Evolutionary conservation across 2,888 invertebrate species (phyloP), one percentile per base, ranked within the genome.

Genomic region (Neocrepidodera transversa): DNA sequence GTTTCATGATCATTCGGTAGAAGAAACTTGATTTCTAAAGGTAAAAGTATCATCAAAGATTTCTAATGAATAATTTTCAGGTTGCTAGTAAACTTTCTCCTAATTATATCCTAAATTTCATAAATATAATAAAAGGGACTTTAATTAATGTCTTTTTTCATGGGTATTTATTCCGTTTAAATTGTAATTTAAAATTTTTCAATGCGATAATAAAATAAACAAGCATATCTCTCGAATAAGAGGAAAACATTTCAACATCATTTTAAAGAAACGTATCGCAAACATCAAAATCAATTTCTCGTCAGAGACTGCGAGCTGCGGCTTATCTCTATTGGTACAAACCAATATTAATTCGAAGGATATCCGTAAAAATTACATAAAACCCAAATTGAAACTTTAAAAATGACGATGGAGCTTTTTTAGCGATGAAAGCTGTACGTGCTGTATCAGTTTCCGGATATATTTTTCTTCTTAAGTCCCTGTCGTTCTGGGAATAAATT

Each of bases 301-400:
- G 35, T 17, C 28, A 43, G 18, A 36, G 17, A 32, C 56, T 47
- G 14, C 48, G 10, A 23, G 14, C 17, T 26, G 14, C 7, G 35
- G 49, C 58, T 65, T 65, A 65, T 65, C 63, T 63, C 40, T 63
- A 64, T 64, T 64, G 62, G 47, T 58, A 62, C 64, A 64, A 59
- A 64, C 64, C 57, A 40, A 64, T 65, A 63, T 61, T 62, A 62
- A 65, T 63, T 63, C 63, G 47, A 36, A 20, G 43, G 42, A 54
- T 49, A 60, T 56, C 60, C 47, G 60, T 65, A 63, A 65, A 63
- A 65, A 65, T 56, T 56, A 58, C 64, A 60, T 58, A 63, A 66
- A 68, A 67, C 58, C 65, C 59, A 66, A 67, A 67, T 68, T 66
- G 68, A 67, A 68, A 67, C 68, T 68, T 68, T 66, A 62, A 66